Evolutionary conservation across 2,113 vertebrate species (phyloP).

Genomic region (Nannobrachium achirus): DNA sequence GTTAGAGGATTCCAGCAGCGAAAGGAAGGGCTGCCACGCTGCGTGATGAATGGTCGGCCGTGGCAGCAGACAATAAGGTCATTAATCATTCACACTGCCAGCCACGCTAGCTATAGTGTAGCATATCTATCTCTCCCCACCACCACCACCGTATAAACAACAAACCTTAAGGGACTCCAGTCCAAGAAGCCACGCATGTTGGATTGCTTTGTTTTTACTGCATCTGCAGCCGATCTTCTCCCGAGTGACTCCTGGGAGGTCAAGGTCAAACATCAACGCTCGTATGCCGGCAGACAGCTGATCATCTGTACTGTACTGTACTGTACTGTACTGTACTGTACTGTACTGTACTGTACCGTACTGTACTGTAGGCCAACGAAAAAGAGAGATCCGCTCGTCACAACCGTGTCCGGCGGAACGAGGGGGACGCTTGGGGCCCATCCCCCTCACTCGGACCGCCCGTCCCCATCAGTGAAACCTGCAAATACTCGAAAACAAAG

Average conservation of each 20-base stretch:
- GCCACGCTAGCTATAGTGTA: neutral
- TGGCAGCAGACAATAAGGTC: slow-evolving; percentile 5
- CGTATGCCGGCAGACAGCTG: slow-evolving; percentile 19
- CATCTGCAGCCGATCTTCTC: slow-evolving; percentile 12
- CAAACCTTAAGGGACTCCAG: slow-evolving; percentile 9
- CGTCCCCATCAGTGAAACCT: too few relatives aligned
- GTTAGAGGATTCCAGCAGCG: neutral
- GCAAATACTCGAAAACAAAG: too few relatives aligned
- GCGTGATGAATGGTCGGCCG: slow-evolving; percentile 10
- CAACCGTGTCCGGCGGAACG: too few relatives aligned
- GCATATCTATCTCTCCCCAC: neutral
- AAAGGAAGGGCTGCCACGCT: neutral
- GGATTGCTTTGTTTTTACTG: neutral
- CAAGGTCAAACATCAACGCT: slow-evolving; percentile 28
- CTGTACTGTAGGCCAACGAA: too few relatives aligned
- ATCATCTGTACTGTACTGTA: slow-evolving; percentile 16
- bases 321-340: slow-evolving; percentile 42
- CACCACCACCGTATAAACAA: too few relatives aligned
- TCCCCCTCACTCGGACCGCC: too few relatives aligned
- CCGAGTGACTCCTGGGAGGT: slow-evolving; percentile 1
- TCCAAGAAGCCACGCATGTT: slow-evolving; percentile 2
- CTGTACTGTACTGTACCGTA: too few relatives aligned
- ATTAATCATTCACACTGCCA: slow-evolving; percentile 33
- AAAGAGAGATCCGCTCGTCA: too few relatives aligned
- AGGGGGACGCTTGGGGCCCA: too few relatives aligned